Evolutionary conservation across 1,140 invertebrate species (phyloP).

Genomic region (Rhopalosiphum padi): DNA sequence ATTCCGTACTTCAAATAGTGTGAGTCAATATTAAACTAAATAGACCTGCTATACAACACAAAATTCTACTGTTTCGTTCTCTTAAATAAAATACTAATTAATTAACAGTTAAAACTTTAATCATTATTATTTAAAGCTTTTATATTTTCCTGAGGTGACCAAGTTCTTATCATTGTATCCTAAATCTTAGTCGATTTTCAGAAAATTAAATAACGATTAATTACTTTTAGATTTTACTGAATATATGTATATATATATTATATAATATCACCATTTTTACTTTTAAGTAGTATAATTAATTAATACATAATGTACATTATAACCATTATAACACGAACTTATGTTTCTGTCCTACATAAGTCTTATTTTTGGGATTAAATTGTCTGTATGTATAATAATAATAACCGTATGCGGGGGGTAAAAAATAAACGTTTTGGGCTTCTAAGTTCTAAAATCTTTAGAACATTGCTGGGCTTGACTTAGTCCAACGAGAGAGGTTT

Average conservation of each 20-base stretch:
- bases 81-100: neutral
- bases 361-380: neutral
- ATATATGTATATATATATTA: too few relatives aligned
- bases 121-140: neutral
- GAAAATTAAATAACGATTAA: neutral
- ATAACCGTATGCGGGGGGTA: neutral
- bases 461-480: neutral
- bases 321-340: neutral
- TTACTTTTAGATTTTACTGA: too few relatives aligned
- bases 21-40: neutral
- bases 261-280: too few relatives aligned
- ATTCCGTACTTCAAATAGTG: neutral
- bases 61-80: neutral
- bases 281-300: neutral
- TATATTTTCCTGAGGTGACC: neutral
- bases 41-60: neutral
- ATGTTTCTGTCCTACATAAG: neutral
- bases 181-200: neutral
- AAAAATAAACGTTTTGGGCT: neutral
- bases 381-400: neutral
- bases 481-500: neutral
- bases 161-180: neutral
- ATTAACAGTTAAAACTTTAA: neutral
- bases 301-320: neutral
- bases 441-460: neutral